Percentiles rank a stretch among this genome's conserved stretches.
These are phyloP conservation scores for Pimephales promelas DNA, from an alignment of 2,113 vertebrate genomes.

Conservation along the genomic window DNA sequence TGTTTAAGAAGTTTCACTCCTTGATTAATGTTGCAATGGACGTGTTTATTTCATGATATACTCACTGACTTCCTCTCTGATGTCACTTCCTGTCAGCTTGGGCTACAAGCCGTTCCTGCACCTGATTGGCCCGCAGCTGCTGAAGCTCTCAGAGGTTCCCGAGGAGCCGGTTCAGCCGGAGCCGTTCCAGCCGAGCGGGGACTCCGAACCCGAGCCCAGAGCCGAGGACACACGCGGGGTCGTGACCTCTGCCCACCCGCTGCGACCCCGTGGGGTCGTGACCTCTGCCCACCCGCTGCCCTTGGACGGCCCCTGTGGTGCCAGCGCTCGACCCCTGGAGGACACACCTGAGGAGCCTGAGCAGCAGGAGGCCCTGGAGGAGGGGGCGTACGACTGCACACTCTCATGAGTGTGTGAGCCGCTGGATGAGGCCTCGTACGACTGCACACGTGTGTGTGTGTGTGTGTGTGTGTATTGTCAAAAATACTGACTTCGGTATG, in stretches of 20 bases:
- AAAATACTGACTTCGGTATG: too few relatives aligned
- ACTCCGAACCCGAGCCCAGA: conserved; percentile 71
- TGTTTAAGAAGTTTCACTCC: too few relatives aligned
- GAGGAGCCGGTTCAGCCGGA: conserved; percentile 87
- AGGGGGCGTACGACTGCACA: conserved; percentile 89
- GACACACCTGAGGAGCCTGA: conserved; percentile 72
- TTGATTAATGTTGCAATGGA: too few relatives aligned
- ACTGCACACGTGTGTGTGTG: conserved; percentile 79
- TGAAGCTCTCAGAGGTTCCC: conserved; percentile 83
- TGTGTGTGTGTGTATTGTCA: too few relatives aligned
- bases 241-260: not conserved
- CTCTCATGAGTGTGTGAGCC: conserved; percentile 79
- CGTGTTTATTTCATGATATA: too few relatives aligned
- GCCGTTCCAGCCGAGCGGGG: conserved; percentile 83
- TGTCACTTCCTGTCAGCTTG: conserved; percentile 73
- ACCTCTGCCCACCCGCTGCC: conserved; percentile 61
- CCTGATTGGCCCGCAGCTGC: conserved; percentile 90
- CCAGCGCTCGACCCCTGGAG: not conserved
- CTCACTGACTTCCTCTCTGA: too few relatives aligned
- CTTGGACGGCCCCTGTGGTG: conserved; percentile 69
- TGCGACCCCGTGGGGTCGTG: conserved; percentile 67
- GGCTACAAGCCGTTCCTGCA: conserved; percentile 97
- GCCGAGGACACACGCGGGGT: conserved; percentile 79
- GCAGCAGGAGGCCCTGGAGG: conserved; percentile 80
- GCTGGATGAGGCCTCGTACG: conserved; percentile 86